phyloP scores from a whole-genome alignment of 2,113 vertebrate species.

The Anhinga rufa region DNA sequence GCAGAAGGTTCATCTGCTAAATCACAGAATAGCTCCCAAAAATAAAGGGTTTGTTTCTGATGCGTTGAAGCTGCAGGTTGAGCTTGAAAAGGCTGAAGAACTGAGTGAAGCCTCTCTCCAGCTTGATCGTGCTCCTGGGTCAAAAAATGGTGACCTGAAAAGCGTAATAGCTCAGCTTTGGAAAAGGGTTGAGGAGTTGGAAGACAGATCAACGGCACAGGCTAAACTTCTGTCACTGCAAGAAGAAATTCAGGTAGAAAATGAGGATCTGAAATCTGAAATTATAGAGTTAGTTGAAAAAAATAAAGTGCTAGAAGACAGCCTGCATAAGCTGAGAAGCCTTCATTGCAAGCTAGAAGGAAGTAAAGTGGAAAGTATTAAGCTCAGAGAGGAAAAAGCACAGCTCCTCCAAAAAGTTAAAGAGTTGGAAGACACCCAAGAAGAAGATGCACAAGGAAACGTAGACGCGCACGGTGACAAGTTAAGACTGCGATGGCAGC shows the following conservation, averaged over 20 bases:
- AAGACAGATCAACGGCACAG: conserved; percentile 45
- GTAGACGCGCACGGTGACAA: neutral
- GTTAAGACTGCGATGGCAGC: neutral
- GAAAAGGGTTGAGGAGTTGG: conserved; percentile 60
- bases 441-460: neutral
- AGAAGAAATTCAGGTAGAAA: conserved; percentile 64
- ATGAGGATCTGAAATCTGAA: conserved; percentile 57
- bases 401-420: conserved; percentile 39
- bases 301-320: conserved; percentile 49
- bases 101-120: conserved; percentile 8
- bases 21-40: neutral
- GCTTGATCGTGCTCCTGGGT: conserved; percentile 16
- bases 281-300: conserved; percentile 47
- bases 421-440: conserved; percentile 40
- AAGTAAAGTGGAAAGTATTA: conserved; percentile 30
- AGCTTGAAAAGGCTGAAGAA: conserved; percentile 63
- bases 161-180: conserved; percentile 69
- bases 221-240: conserved; percentile 19
- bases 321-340: neutral
- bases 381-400: conserved; percentile 47
- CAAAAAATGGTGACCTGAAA: conserved; percentile 61
- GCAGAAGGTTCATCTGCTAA: conserved; percentile 41
- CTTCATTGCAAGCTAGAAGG: conserved; percentile 51
- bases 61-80: conserved; percentile 51
- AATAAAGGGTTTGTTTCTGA: conserved; percentile 13